Evolutionary conservation across 35 echinoderm and acorn worm species (phyloP).

Genomic region (Ophiothrix spiculata): DNA sequence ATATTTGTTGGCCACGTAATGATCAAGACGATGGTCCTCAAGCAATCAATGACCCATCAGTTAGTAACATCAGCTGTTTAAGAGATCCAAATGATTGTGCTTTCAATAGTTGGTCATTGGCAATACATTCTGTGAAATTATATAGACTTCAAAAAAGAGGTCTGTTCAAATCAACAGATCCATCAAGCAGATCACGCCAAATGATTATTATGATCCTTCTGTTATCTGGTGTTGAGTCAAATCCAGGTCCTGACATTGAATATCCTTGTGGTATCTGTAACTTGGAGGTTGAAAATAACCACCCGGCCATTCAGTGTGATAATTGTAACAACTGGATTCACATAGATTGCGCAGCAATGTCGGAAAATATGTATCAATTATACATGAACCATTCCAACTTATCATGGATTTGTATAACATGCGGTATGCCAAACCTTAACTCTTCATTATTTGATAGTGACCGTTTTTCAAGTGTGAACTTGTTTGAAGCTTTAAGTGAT

Average conservation of each 20-base stretch:
- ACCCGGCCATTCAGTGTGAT: background rate
- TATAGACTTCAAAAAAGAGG: background rate
- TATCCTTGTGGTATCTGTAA: conserved; percentile 12
- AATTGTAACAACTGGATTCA: conserved; percentile 19
- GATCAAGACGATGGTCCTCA: no score
- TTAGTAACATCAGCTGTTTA: no score
- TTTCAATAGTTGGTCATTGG: no score
- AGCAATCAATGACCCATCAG: no score
- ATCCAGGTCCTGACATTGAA: conserved; percentile 11
- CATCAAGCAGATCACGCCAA: conserved; percentile 5
- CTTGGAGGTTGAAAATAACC: background rate
- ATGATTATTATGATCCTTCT: conserved; percentile 19
- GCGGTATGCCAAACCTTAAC: background rate
- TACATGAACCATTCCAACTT: conserved; percentile 13
- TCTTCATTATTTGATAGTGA: conserved; percentile 6
- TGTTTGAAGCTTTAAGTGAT: background rate
- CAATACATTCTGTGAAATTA: no score
- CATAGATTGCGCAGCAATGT: conserved; percentile 23
- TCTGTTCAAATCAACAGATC: background rate
- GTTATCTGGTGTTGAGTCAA: conserved; percentile 18
- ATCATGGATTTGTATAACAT: conserved; percentile 15
- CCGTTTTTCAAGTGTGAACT: conserved; percentile 11
- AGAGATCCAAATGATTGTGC: no score
- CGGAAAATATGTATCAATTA: conserved; percentile 22
- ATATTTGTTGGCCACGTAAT: no score